Percentiles rank a stretch among this genome's conserved stretches.
These are phyloP conservation scores for Drosophila baimaii DNA, from an alignment of 1,140 invertebrate genomes.

Conservation along the genomic window DNA sequence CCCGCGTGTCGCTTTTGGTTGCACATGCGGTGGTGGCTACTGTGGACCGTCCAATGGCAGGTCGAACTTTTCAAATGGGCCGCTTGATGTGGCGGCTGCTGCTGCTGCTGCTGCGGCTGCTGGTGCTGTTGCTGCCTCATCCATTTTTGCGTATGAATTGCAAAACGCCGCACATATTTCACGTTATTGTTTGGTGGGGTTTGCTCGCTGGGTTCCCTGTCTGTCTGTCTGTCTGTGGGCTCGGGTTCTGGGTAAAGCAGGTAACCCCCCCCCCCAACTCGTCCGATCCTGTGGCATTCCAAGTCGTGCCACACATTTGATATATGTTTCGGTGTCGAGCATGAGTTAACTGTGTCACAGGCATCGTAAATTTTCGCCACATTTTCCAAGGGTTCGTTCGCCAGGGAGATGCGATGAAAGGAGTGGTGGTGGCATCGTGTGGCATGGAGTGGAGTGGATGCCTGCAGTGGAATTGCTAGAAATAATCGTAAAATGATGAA, in stretches of 20 bases:
- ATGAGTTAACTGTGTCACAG: constrained; percentile 83
- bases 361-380: constrained; percentile 82
- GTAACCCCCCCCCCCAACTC: constrained; percentile 44
- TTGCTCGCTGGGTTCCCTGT: constrained; percentile 10
- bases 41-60: constrained; percentile 46
- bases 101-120: constrained; percentile 11
- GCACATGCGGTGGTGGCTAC: constrained; percentile 60
- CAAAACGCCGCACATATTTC: constrained; percentile 83
- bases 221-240: constrained; percentile 22
- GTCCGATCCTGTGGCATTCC: constrained; percentile 52
- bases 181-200: constrained; percentile 75
- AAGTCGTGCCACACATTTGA: constrained; percentile 82
- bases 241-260: constrained; percentile 41
- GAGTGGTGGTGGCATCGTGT: constrained; percentile 3
- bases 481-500: constrained; percentile 83
- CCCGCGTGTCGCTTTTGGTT: constrained; percentile 27
- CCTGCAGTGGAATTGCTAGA: constrained; percentile 79
- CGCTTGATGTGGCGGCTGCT: constrained; percentile 40
- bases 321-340: constrained; percentile 82
- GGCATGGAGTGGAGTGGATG: constrained; percentile 1
- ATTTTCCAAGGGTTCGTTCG: constrained; percentile 49
- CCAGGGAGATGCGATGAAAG: constrained; percentile 13
- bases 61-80: constrained; percentile 73
- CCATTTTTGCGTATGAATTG: constrained; percentile 83
- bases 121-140: constrained; percentile 45